Base-by-base conservation (phyloP, 2,797 vertebrate species). In the Oreochromis grahami region DNA sequence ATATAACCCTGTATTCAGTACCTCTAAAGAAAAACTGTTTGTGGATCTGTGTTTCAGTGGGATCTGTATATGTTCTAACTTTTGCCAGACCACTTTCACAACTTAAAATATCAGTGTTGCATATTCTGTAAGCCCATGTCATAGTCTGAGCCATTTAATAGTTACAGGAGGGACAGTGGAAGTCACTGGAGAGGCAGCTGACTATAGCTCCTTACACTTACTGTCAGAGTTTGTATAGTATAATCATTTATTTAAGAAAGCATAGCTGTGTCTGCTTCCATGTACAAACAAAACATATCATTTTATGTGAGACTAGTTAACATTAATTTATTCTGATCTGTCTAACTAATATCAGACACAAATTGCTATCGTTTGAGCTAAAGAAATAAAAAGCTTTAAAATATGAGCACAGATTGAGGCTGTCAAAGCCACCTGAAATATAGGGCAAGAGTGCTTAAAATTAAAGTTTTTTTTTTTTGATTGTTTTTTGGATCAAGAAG, bases 371-470 rank as follows among this genome's bases (percentile, higher is more conserved):
- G 38, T 5, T 70, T 70, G 38, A 15, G 14, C 38, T 70, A 24
- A 26, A 45, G 65, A 70, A 45, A 45, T 70, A 45, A 26, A 70
- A 26, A 24, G 10, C 14, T 45, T 26, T 26, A 5, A 70, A 70
- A 17, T 26, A 45, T 45, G 65, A 70, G 38, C 65, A 70, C 65
- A 70, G 38, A 45, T 26, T 38, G 34, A 65, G 14, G 21, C 65
- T 45, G 65, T 45, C 38, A 70, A 45, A 70, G 24, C 65, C 38
- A 70, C 21, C 1, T 45, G 21, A 45, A 41, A 45, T 70, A 43
- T 70, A 0, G 0, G 38, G 8, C 3, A 72, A 48, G 41, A 7
- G 68, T 43, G 34, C 19, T 21, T 65, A 38, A 8, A 65, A 60
- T n/a, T 21, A 38, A 68, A 45, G 65, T 11, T 45, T 72, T 34